Base-by-base conservation (phyloP, 35 echinoderm and acorn worm genomes). In the Heliocidaris erythrogramma region DNA sequence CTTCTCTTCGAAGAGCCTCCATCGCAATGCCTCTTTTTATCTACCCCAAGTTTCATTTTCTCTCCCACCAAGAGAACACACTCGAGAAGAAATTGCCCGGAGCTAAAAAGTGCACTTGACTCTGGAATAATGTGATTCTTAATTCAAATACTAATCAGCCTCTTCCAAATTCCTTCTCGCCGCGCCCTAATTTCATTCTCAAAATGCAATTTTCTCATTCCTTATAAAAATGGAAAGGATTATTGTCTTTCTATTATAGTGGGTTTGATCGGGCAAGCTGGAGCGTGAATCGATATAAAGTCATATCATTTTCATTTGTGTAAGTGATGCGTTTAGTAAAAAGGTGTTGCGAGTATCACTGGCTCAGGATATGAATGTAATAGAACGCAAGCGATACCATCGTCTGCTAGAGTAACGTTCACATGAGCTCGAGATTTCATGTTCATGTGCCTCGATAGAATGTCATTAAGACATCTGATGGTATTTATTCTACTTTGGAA, bases 221-320 rank as follows among this genome's bases (percentile, higher is more conserved):
- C 65, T 78, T 7, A 78, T 21, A 78, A 78, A 27, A 78, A 18
- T 27, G 14, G 11, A 56, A 56, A 78, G 7, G 17, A 78, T 21
- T 17, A 4, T 78, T n/a, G 27, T 18, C 27, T 78, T 78, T n/a
- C 65, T 78, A 7, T 42, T 42, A 78, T 78, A 24, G 17, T 78
- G 65, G 21, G 18, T 78, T 78, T 27, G 65, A 78, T 27, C 0
- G n/a, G 65, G 27, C 21, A 78, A 78, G 65, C 27, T 21, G 65
- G 18, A 78, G 65, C 65, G 17, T n/a, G 21, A n/a, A 21, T 27
- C 65, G 21, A 78, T 78, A 78, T 24, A 27, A 24, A 78, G 21
- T 78, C 65, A 78, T 78, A 78, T 78, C 65, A 78, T 78, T 78
- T 78, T 78, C 65, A 78, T 78, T 78, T 78, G 65, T 78, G 65